Evolutionary conservation across 1,140 invertebrate species (phyloP), one percentile per base, ranked within the genome.

Genomic region (Andricus grossulariae): DNA sequence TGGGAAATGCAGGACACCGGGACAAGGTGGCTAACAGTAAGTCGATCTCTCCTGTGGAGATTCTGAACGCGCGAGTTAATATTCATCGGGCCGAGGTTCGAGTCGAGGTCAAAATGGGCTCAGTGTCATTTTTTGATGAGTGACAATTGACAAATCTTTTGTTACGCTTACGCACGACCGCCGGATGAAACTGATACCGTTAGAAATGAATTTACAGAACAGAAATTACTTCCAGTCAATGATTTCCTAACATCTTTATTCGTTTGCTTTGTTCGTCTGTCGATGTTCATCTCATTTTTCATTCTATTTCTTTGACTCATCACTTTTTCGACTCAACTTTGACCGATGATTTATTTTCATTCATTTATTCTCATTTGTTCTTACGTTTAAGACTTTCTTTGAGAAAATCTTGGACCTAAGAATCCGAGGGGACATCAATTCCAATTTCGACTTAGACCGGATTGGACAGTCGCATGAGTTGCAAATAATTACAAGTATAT

Each of bases 1-100:
- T 74, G 57, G 72, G 55, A 77, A 66, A 71, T 73, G 70, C 79
- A 72, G 78, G 78, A 71, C 80, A 75, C 72, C 70, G 72, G 80
- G 75, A 81, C 81, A 80, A 78, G 78, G 73, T 60, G 51, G 54
- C 80, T 75, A 72, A 75, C 73, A 71, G 80, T 84, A 82, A 84
- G 82, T 84, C 75, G 77, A 80, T 84, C 76, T 79, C 54, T 55
- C 39, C 55, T 71, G 54, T 81, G 74, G 80, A 80, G 82, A 83
- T 76, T 81, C 77, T 79, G 75, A 76, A 78, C 76, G 60, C 60
- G 60, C 60, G 60, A 66, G 60, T 66, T 66, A 66, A 66, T 66
- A 66, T 66, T 66, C 60, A 66, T 66, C 60, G 60, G 60, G 60
- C 60, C 60, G 60, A 66, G 60, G 60, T 66, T 66, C 60, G 32